A percentile compares a stretch with the other conserved stretches of the same genome.
Evolutionary conservation across 2,113 vertebrate species (phyloP).

Genomic region (Channa argus): DNA sequence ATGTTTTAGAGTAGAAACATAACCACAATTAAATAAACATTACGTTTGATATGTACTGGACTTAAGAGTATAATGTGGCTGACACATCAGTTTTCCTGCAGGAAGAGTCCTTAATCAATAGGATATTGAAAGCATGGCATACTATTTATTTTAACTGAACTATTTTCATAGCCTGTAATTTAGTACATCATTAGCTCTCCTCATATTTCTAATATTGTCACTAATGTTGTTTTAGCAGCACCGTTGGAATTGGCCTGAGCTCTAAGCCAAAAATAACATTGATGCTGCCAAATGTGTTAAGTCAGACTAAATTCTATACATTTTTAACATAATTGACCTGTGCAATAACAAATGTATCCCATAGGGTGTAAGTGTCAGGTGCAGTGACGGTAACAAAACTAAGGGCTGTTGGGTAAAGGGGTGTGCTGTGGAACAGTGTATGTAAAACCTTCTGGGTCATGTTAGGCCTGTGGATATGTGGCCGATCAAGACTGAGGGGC

Average conservation of each 20-base stretch:
- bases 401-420: conserved; percentile 16
- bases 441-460: conserved; percentile 67
- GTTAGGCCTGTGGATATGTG: conserved; percentile 68
- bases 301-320: conserved; percentile 21
- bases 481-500: conserved; percentile 73
- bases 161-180: conserved; percentile 40
- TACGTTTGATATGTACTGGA: background rate
- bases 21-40: conserved; percentile 25
- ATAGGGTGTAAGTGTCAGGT: conserved; percentile 24
- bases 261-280: conserved; percentile 23
- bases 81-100: conserved; percentile 2
- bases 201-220: conserved; percentile 31
- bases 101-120: conserved; percentile 6
- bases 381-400: conserved; percentile 23
- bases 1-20: conserved; percentile 47
- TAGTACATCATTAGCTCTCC: conserved; percentile 37
- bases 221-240: conserved; percentile 34
- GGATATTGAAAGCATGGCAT: conserved; percentile 1
- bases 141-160: conserved; percentile 36
- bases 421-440: conserved; percentile 12
- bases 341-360: conserved; percentile 11
- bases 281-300: conserved; percentile 20
- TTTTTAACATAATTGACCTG: conserved; percentile 28
- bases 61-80: background rate
- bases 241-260: conserved; percentile 1